Percentiles rank a stretch among this genome's conserved stretches.
Conservation (phyloP, 2,888 invertebrate species). For the Eupithecia subfuscata region DNA sequence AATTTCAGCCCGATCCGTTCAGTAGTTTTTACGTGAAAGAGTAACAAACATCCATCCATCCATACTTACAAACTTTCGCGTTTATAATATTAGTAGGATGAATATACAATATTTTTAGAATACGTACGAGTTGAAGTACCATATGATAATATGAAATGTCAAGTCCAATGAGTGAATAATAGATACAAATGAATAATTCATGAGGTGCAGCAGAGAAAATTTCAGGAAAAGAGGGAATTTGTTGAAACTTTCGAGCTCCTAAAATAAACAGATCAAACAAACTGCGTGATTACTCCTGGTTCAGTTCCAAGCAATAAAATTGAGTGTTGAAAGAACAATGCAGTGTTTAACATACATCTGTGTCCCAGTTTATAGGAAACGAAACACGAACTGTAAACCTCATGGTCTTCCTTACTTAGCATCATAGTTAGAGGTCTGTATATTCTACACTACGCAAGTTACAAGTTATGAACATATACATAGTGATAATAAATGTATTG, state of each 20-base stretch:
- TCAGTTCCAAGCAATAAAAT: constrained; percentile 16
- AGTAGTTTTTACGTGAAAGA: too few relatives aligned
- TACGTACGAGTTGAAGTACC: neutral
- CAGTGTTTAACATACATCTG: neutral
- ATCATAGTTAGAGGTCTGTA: neutral
- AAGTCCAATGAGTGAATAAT: neutral
- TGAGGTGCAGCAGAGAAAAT: neutral
- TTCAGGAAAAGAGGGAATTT: neutral
- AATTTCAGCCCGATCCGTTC: too few relatives aligned
- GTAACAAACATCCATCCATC: too few relatives aligned
- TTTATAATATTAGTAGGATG: too few relatives aligned
- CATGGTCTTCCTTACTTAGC: neutral
- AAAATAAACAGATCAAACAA: constrained; percentile 9
- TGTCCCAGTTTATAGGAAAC: constrained; percentile 15
- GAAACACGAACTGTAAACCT: constrained; percentile 33
- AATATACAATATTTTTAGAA: neutral
- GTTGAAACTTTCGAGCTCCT: neutral
- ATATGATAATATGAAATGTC: neutral
- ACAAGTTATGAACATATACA: neutral
- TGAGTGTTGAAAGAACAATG: constrained; percentile 10
- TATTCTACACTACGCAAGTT: neutral
- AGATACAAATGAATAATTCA: neutral
- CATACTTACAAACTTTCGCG: too few relatives aligned
- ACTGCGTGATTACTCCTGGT: constrained; percentile 10
- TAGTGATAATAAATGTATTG: neutral